Base-by-base conservation (phyloP, 2,797 vertebrate species). In the Rhodeus uyekii region DNA sequence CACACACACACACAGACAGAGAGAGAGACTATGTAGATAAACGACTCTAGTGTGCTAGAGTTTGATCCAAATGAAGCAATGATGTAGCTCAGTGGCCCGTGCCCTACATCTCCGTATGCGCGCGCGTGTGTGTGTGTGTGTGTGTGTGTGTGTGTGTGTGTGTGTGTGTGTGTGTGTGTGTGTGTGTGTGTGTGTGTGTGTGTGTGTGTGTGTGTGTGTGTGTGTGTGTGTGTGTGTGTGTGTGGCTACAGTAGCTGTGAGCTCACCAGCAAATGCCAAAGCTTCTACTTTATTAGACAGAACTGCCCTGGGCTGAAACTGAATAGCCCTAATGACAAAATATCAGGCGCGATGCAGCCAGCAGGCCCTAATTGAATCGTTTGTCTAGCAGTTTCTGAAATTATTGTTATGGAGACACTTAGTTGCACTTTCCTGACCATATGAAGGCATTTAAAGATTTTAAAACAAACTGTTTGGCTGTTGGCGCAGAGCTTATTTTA, bases 11-110 rank as follows among this genome's bases (percentile, higher is more conserved):
- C 46, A 55, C 36, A 16, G n/a, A n/a, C n/a, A n/a, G n/a, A n/a
- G n/a, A n/a, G n/a, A n/a, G 34, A 91, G 76, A 83, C 89, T 89
- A 91, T 92, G 92, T 91, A 93, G 93, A 94, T 94, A 93, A 94
- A 94, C 92, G 90, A 92, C 88, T 91, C 82, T 81, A 86, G 86
- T 86, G 89, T 83, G 87, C 82, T 85, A 87, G 89, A 92, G 91
- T 91, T 92, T 93, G 92, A 92, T 91, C 91, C 90, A 92, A 93
- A 93, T 91, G 91, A 93, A 94, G 92, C 92, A 92, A 92, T 93
- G 92, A 94, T 93, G 92, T 93, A 93, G 93, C 90, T 93, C 92
- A 92, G 88, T 92, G 92, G 91, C 89, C 86, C 86, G 85, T 89
- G 86, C 89, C 88, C 80, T 76, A 88, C 78, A 88, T 90, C 87